Evolutionary conservation across 2,113 vertebrate genomes (phyloP), one percentile per base, ranked within the genome.

Genomic region (Rallus limicola): DNA sequence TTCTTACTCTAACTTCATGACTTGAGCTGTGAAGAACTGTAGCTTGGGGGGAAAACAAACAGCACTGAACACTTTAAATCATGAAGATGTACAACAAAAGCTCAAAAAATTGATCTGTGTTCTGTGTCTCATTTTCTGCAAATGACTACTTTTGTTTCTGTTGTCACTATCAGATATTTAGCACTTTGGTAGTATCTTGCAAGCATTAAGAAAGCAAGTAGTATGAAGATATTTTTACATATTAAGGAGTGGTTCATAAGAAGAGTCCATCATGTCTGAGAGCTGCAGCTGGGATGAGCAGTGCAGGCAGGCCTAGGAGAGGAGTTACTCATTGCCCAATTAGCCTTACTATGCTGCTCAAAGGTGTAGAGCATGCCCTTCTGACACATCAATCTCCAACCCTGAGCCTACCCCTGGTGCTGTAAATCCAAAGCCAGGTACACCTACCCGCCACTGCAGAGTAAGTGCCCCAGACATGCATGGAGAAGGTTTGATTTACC

Each of bases 381-480:
- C 29, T 71, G 13, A 48, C 4, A 8, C 0, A 0, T 46, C 21
- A 52, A 5, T 84, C 53, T 82, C 16, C 19, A 86, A 21, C 16
- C 13, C 34, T 29, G 29, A 63, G 6, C 10, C 17, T 56, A 6
- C 4, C 4, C 17, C 10, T 52, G 15, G 4, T 1, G 0, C 12
- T 67, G 14, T 77, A 79, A 68, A 80, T 34, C 20, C 28, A 92
- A 7, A 18, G 36, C 4, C 29, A 67, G n/a, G 31, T 26, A 84
- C 20, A 36, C 24, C 26, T 44, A 9, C 52, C 16, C 18, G 31
- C 8, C 29, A 5, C 10, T 48, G 6, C 18, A 20, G 9, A 68
- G 26, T 19, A 68, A 46, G 19, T 2, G 3, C 4, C 25, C 31
- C 1, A 0, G 18, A 36, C 5, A 21, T 4, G 7, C 17, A n/a